Conservation (phyloP, 1,140 invertebrate genomes). For the Choristoneura fumiferana region DNA sequence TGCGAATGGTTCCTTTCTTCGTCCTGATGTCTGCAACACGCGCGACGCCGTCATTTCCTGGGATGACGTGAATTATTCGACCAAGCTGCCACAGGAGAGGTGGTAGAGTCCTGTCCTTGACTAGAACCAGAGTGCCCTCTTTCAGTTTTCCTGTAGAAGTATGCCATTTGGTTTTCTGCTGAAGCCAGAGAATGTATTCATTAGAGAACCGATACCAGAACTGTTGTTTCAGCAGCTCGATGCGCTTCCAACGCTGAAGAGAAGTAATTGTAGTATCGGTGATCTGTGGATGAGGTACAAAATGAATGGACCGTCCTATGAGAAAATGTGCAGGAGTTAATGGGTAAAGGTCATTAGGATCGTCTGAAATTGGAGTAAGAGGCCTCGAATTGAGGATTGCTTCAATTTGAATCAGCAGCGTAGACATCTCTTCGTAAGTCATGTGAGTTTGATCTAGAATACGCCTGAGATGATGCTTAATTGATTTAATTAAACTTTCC, state of each 20-base stretch:
- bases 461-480: conserved; percentile 23
- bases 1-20: not conserved
- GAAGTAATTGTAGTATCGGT: not conserved
- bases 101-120: conserved; percentile 46
- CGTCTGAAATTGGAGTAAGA: conserved; percentile 18
- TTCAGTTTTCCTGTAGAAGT: conserved; percentile 15
- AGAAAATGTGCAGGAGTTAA: conserved; percentile 22
- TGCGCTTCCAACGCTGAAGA: conserved; percentile 21
- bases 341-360: conserved; percentile 21
- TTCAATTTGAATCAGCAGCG: conserved; percentile 23
- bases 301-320: conserved; percentile 21
- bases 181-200: conserved; percentile 23
- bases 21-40: conserved; percentile 25
- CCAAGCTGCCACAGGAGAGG: conserved; percentile 43
- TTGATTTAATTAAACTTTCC: conserved; percentile 23
- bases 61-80: conserved; percentile 33
- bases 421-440: conserved; percentile 26
- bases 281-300: not conserved
- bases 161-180: conserved; percentile 22
- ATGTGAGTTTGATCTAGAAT: conserved; percentile 23
- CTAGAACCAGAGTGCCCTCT: conserved; percentile 39
- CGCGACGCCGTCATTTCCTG: conserved; percentile 39
- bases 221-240: conserved; percentile 25
- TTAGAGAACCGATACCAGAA: conserved; percentile 26
- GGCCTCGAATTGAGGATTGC: conserved; percentile 25